Conservation (phyloP, 2,113 vertebrate genomes). For the Macquaria australasica region DNA sequence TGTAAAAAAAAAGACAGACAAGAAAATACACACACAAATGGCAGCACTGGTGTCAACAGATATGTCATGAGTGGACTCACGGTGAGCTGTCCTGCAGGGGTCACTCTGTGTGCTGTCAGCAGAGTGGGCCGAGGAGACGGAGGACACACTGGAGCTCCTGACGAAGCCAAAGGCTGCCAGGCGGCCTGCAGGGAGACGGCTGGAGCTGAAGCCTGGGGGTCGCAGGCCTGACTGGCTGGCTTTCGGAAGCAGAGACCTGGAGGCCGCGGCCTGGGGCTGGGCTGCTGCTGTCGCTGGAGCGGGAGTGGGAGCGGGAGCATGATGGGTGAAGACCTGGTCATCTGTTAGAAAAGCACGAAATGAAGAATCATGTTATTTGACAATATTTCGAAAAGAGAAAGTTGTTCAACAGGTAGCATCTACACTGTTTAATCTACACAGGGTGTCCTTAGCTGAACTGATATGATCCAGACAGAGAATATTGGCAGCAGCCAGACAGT, state of each 20-base stretch:
- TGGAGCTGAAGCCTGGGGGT: slow-evolving; percentile 92
- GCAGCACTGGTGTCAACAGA: not conserved
- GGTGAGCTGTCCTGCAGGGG: slow-evolving; percentile 85
- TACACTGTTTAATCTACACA: not conserved
- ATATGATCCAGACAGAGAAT: not conserved
- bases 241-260: slow-evolving; percentile 91
- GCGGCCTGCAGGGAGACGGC: slow-evolving; percentile 89
- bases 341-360: slow-evolving; percentile 56
- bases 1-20: not conserved
- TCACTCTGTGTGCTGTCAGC: slow-evolving; percentile 89
- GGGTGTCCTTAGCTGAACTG: slow-evolving; percentile 6
- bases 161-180: slow-evolving; percentile 94
- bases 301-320: not conserved
- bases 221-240: slow-evolving; percentile 91
- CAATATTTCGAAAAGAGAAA: not conserved
- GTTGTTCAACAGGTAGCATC: not conserved
- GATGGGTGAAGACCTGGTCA: slow-evolving; percentile 58
- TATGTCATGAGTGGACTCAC: slow-evolving; percentile 85
- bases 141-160: slow-evolving; percentile 94
- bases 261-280: slow-evolving; percentile 77
- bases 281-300: slow-evolving; percentile 74
- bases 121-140: slow-evolving; percentile 91
- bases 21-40: not conserved
- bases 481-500: not conserved
- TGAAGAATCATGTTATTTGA: not conserved